Evolutionary conservation across 2,113 vertebrate species (phyloP), one percentile per base, ranked within the genome.

Genomic region (Calonectris borealis): DNA sequence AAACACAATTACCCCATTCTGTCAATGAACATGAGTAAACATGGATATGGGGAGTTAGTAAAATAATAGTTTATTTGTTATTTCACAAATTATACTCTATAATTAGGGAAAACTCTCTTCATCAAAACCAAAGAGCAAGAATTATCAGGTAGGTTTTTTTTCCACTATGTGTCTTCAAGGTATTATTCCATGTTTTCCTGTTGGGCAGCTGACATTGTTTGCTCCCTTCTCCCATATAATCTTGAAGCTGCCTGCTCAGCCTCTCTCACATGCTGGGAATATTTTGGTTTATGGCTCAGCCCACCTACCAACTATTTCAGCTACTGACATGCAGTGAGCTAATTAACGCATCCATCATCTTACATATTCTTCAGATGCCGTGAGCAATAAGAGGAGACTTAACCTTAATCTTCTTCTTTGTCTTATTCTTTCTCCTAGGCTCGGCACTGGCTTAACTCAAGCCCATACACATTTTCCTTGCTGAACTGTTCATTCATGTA

Each of bases 261-360:
- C 68, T 94, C 29, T 91, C 83, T 95, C 90, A 83, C 51, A 81
- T 72, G 61, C 86, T 96, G 77, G 51, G 61, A 95, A 72, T 94
- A 86, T 88, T 95, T 93, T 93, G 61, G 88, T 92, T 93, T 95
- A 71, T 92, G 88, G 76, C 80, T 96, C 90, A 82, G 72, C 88
- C 95, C 69, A 92, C 92, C 90, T 93, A 92, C 72, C 72, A 92
- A 90, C 79, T 95, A 81, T 93, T 96, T 96, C 86, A 86, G 91
- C 82, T 91, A 9, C 73, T 85, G 78, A 89, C 83, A 82, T 79
- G 26, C 68, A 75, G 27, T 69, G 60, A 96, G 76, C 69, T 94
- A 92, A 95, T 95, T 86, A 92, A 83, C 0, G 0, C 88, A 73
- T 75, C 69, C 36, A 31, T 95, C 92, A 55, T 86, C 40, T 93